Percentiles rank a stretch among this genome's conserved stretches.
Evolutionary conservation across 2,888 invertebrate species (phyloP).

Genomic region (Nemotelus pantherinus): DNA sequence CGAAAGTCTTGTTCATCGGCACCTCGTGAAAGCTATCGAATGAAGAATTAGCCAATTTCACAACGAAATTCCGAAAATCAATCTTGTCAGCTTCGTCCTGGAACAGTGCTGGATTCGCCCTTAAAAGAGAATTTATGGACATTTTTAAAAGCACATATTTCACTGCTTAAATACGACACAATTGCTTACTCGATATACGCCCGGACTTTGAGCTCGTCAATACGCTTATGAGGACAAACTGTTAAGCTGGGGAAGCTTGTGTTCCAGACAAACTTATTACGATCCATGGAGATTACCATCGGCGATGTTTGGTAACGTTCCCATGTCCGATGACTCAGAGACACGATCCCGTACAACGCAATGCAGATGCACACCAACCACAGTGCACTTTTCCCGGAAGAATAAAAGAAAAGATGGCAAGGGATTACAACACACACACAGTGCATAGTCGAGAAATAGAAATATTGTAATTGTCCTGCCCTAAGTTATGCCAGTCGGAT

Average conservation of each 20-base stretch:
- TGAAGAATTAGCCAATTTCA: slow-evolving; percentile 68
- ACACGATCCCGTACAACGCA: slow-evolving; percentile 68
- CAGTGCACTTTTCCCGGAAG: slow-evolving; percentile 64
- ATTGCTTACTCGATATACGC: slow-evolving; percentile 67
- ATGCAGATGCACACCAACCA: slow-evolving; percentile 69
- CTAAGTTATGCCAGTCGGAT: slow-evolving; percentile 29
- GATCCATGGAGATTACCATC: slow-evolving; percentile 78
- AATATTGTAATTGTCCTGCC: slow-evolving; percentile 39
- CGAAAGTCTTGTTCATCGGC: slow-evolving; percentile 66
- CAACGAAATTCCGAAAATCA: slow-evolving; percentile 68
- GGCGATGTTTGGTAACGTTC: slow-evolving; percentile 75
- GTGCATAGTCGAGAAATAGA: slow-evolving; percentile 14
- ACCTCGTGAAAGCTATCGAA: slow-evolving; percentile 71
- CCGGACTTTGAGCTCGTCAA: slow-evolving; percentile 68
- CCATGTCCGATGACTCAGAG: slow-evolving; percentile 71
- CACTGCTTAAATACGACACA: slow-evolving; percentile 15
- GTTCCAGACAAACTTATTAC: slow-evolving; percentile 77
- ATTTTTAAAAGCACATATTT: slow-evolving; percentile 7
- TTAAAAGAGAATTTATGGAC: slow-evolving; percentile 22
- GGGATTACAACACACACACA: slow-evolving; percentile 11
- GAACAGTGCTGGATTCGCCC: slow-evolving; percentile 56
- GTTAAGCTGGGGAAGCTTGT: slow-evolving; percentile 76
- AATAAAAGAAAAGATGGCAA: slow-evolving; percentile 38
- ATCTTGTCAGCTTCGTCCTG: slow-evolving; percentile 66
- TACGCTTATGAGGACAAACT: slow-evolving; percentile 71